Conservation (phyloP, 92 coral and sea anemone species). For the Paramuricea clavata region DNA sequence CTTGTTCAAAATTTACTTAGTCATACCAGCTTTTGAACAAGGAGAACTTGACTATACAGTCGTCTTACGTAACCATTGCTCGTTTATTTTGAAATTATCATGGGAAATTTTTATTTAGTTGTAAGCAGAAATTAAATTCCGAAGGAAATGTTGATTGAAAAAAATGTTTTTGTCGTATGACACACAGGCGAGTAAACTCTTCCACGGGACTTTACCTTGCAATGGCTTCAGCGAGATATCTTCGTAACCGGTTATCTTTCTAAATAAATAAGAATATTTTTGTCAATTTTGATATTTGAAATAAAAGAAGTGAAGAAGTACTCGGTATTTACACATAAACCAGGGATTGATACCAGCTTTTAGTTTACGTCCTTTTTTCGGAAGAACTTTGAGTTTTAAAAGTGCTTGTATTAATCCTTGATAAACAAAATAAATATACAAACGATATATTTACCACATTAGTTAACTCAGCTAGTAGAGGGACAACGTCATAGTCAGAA, state of each 20-base stretch:
- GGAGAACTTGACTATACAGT: too few species aligned
- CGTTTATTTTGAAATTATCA: too few species aligned
- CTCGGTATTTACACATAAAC: background rate
- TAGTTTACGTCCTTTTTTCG: too few species aligned
- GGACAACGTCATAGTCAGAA: constrained; percentile 89
- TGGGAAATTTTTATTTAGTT: too few species aligned
- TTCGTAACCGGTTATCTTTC: constrained; percentile 68
- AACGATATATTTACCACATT: constrained; percentile 65
- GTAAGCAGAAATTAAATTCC: too few species aligned
- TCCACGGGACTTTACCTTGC: constrained; percentile 77
- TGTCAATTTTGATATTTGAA: background rate
- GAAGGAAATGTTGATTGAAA: too few species aligned
- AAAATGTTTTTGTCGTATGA: too few species aligned
- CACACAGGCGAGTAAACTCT: too few species aligned
- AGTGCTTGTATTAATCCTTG: background rate
- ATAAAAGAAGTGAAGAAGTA: constrained; percentile 14
- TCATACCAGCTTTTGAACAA: too few species aligned
- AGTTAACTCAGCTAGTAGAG: constrained; percentile 78
- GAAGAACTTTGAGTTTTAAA: too few species aligned
- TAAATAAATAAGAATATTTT: constrained; percentile 18
- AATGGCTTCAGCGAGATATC: constrained; percentile 86
- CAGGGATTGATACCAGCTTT: background rate
- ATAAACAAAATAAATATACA: background rate
- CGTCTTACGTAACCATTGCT: too few species aligned
- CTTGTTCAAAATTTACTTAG: too few species aligned